Evolutionary conservation across 2,113 vertebrate genomes (phyloP).

Genomic region (Atherinomorus stipes): DNA sequence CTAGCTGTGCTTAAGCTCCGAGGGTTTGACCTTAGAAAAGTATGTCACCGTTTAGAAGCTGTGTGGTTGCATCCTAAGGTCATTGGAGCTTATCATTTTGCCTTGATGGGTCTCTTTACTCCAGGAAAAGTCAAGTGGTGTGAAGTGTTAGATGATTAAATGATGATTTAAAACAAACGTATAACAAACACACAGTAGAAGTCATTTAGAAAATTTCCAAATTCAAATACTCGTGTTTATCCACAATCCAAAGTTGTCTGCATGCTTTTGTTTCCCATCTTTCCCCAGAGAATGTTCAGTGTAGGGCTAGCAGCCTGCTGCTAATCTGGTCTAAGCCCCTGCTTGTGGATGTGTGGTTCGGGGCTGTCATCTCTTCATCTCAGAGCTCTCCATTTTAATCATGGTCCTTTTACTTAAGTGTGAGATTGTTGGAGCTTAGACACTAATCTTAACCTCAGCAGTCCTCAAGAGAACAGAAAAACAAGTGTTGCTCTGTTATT

Average conservation of each 20-base stretch:
- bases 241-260: slow-evolving; percentile 2
- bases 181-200: not conserved
- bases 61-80: slow-evolving; percentile 25
- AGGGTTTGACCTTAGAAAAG: slow-evolving; percentile 28
- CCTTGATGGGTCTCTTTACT: not conserved
- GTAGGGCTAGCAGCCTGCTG: slow-evolving; percentile 22
- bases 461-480: not conserved
- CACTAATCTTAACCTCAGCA: slow-evolving; percentile 48
- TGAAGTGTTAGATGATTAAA: slow-evolving; percentile 6
- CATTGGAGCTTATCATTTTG: slow-evolving; percentile 33
- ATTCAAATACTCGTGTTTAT: not conserved
- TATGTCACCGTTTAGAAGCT: slow-evolving; percentile 35
- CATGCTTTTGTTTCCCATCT: slow-evolving; percentile 1
- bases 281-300: slow-evolving; percentile 3
- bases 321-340: slow-evolving; percentile 68
- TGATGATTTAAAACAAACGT: not conserved
- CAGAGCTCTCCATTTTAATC: slow-evolving; percentile 22
- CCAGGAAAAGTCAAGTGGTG: not conserved
- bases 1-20: slow-evolving; percentile 24
- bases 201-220: not conserved
- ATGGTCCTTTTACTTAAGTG: slow-evolving; percentile 30
- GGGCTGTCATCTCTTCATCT: slow-evolving; percentile 37
- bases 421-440: slow-evolving; percentile 23
- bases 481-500: slow-evolving; percentile 16
- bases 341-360: slow-evolving; percentile 23